Evolutionary conservation across 1,140 invertebrate species (phyloP), one percentile per base, ranked within the genome.

Genomic region (Heliconius congener): DNA sequence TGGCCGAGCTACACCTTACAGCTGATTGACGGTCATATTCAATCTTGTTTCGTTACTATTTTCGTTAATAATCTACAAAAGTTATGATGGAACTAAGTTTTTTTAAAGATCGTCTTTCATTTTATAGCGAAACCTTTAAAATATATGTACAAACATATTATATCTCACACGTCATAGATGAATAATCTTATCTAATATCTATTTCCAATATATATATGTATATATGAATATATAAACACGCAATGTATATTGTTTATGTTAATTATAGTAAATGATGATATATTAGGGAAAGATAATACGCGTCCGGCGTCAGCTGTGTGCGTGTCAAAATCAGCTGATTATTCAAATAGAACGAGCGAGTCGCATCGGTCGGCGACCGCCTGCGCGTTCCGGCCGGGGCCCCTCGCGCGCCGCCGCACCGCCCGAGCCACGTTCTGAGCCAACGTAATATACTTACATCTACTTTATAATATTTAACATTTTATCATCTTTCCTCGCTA

Each of bases 271-370:
- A 66, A n/a, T 23, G 60, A 66, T 30, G 60, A 66, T 66, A 75
- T 87, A 88, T 84, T 78, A 87, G 83, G 81, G 78, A 87, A 79
- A 89, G 89, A 94, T 93, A 92, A 85, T 88, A 86, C 85, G 86
- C 88, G 87, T 88, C 88, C 84, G 88, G 87, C 86, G 91, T 90
- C 91, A 92, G 93, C 93, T 94, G 92, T 93, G 87, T 93, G 90
- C 90, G 93, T 94, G 93, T 95, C 94, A 95, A 94, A 95, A 95
- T 94, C 93, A 95, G 94, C 94, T 95, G 94, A 94, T 94, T 93
- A 94, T 93, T 93, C 92, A 94, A 94, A 94, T 93, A 94, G 89
- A 91, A 90, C 88, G 89, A 90, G 88, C 91, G 85, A 88, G 88
- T 86, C 86, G 87, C 88, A 86, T 88, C 90, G 88, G 89, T 90